phyloP scores from a whole-genome alignment of 2,797 vertebrate species.

The Austrolebias charrua region DNA sequence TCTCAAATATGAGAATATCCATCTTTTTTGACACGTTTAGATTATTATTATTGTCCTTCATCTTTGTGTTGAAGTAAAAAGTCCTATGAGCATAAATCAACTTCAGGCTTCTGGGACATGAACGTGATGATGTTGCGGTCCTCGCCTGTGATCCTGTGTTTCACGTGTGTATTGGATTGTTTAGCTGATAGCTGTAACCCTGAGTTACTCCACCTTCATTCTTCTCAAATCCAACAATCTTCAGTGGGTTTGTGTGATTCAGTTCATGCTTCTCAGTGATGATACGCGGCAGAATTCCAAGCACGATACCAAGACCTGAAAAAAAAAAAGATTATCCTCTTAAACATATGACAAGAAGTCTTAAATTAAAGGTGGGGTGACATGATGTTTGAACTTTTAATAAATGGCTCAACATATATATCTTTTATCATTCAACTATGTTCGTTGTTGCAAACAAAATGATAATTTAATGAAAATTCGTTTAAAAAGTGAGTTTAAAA shows the following conservation, averaged over 20 bases:
- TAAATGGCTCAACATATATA: too few species aligned
- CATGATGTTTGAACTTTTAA: too few species aligned
- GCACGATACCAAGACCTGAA: slow-evolving; percentile 90
- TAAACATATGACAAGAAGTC: too few species aligned
- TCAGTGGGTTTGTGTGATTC: slow-evolving; percentile 30
- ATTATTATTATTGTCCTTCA: slow-evolving; percentile 27
- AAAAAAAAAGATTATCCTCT: slow-evolving; percentile 6
- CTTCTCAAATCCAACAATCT: slow-evolving; percentile 32
- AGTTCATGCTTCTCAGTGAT: slow-evolving; percentile 81
- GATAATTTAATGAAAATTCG: too few species aligned
- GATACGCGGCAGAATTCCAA: slow-evolving; percentile 89
- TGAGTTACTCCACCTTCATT: slow-evolving; percentile 18
- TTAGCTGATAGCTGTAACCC: slow-evolving; percentile 15
- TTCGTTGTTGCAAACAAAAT: too few species aligned
- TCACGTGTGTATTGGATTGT: neutral
- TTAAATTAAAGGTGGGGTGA: too few species aligned
- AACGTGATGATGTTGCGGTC: slow-evolving; percentile 5
- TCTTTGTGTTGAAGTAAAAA: slow-evolving; percentile 29
- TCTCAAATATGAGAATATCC: slow-evolving; percentile 8
- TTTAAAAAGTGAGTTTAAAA: too few species aligned
- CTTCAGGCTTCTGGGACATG: slow-evolving; percentile 10
- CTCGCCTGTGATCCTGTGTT: slow-evolving; percentile 13
- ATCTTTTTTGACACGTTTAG: neutral
- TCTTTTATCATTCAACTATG: too few species aligned
- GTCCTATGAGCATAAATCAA: slow-evolving; percentile 28